Evolutionary conservation across 2,888 invertebrate species (phyloP).

Genomic region (Drosophila suboccidentalis): DNA sequence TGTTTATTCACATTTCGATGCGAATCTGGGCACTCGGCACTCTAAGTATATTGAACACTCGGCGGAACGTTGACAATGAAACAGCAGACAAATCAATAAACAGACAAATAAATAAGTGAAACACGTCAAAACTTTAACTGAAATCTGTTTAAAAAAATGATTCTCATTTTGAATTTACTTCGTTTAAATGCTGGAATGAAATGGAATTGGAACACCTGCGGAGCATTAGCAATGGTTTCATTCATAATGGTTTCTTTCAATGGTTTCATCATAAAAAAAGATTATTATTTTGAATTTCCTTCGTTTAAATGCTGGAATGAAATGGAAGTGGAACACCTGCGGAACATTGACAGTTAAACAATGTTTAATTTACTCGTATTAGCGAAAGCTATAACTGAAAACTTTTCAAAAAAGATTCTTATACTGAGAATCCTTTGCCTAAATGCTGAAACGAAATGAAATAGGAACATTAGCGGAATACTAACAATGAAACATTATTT

Average conservation of each 20-base stretch:
- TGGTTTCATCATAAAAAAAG: too few species aligned
- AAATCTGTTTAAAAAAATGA: too few species aligned
- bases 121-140: too few species aligned
- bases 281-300: too few species aligned
- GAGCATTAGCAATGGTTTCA: too few species aligned
- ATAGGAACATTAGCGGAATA: background rate
- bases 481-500: too few species aligned
- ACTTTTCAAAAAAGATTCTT: background rate
- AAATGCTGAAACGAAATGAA: background rate
- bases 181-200: background rate
- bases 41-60: background rate
- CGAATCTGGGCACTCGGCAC: background rate
- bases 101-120: too few species aligned
- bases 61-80: constrained; percentile 25
- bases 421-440: background rate
- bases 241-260: too few species aligned
- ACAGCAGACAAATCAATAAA: background rate
- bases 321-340: background rate
- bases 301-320: background rate
- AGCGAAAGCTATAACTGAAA: background rate
- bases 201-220: background rate
- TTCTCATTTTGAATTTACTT: too few species aligned
- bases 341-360: too few species aligned
- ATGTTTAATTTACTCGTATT: too few species aligned
- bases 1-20: constrained; percentile 18